These are phyloP conservation scores for Synanceia verrucosa DNA, from an alignment of 2,797 vertebrate species.

Conservation along the genomic window DNA sequence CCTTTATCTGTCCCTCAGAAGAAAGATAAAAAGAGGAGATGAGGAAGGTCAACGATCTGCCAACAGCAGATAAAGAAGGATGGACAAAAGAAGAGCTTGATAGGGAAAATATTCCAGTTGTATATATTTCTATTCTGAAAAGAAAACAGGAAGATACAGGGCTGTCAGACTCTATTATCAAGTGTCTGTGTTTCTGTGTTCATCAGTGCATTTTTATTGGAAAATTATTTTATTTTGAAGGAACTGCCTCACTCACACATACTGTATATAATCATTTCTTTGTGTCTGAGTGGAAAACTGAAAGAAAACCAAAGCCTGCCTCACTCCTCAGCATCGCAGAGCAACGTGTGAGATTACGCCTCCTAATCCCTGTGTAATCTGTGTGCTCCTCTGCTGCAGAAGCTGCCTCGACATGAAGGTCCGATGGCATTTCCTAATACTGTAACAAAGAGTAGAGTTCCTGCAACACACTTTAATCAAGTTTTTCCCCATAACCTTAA, in stretches of 20 bases:
- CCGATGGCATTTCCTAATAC: constrained; percentile 29
- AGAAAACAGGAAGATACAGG: constrained; percentile 34
- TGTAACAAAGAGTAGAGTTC: not conserved
- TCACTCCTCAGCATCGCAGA: constrained; percentile 36
- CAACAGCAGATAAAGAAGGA: constrained; percentile 63
- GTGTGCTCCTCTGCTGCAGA: constrained; percentile 51
- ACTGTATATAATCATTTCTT: not conserved
- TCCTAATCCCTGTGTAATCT: constrained; percentile 77
- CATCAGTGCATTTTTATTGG: not conserved
- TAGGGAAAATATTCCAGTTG: constrained; percentile 26
- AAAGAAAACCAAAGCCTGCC: constrained; percentile 5
- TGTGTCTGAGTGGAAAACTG: constrained; percentile 12
- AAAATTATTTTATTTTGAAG: constrained; percentile 8
- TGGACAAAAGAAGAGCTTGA: constrained; percentile 42
- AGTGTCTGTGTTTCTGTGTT: not conserved
- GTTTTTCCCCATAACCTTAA: not conserved
- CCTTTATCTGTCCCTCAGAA: constrained; percentile 56
- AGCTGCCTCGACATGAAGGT: constrained; percentile 31
- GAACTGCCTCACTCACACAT: not conserved
- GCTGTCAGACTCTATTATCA: not conserved
- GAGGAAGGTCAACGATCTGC: constrained; percentile 74
- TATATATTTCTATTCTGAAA: constrained; percentile 29
- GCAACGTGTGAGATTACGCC: constrained; percentile 68
- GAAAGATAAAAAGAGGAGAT: constrained; percentile 51
- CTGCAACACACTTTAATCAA: not conserved